Conservation (phyloP, 2,888 invertebrate species). For the Heliconius ethilla region DNA sequence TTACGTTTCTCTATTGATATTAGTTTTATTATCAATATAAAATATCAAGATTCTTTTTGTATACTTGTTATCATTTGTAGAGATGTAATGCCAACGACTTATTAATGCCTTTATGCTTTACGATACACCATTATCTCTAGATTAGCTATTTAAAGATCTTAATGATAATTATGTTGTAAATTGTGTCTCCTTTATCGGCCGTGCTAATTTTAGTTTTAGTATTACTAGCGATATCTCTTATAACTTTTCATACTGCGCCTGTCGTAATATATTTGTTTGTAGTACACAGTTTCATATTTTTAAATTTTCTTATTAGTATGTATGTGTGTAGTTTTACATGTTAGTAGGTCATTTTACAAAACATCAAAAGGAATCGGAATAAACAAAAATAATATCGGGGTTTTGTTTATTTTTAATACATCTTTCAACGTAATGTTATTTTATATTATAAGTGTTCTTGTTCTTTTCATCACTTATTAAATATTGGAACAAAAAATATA, state of each 20-base stretch:
- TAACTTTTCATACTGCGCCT: background rate
- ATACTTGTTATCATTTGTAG: constrained; percentile 6
- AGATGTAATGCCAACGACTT: constrained; percentile 18
- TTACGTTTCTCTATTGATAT: background rate
- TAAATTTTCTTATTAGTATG: background rate
- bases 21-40: background rate
- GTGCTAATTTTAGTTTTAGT: background rate
- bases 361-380: constrained; percentile 2
- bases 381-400: background rate
- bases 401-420: background rate
- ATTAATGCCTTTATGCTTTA: constrained; percentile 7
- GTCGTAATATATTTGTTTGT: background rate
- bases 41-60: background rate
- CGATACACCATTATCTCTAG: constrained; percentile 15
- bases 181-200: background rate
- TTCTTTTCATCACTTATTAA: background rate
- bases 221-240: background rate
- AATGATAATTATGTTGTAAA: constrained; percentile 9
- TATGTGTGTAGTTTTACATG: background rate
- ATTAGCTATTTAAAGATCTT: constrained; percentile 20
- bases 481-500: background rate
- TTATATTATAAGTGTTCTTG: background rate
- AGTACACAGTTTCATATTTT: background rate
- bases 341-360: constrained; percentile 13
- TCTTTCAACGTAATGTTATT: background rate